Conservation (phyloP, 2,113 vertebrate species). For the Cyanistes caeruleus region DNA sequence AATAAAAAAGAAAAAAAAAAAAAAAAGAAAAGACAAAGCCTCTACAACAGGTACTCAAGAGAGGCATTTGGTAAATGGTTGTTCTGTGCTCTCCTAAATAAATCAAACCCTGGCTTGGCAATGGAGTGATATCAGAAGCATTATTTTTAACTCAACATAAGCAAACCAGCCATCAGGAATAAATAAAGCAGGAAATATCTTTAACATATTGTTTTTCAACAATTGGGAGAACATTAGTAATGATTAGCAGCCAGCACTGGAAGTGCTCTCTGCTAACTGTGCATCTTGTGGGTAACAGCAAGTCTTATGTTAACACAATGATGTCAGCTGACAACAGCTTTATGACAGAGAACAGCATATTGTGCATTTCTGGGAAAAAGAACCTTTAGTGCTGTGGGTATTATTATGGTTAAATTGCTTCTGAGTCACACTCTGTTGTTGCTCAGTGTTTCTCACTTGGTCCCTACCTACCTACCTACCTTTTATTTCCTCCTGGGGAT, state of each 20-base stretch:
- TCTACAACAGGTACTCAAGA: neutral
- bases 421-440: neutral
- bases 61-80: neutral
- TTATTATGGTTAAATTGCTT: slow-evolving; percentile 24
- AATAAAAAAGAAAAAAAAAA: neutral
- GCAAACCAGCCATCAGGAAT: neutral
- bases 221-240: neutral
- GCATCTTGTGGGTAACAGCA: neutral
- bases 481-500: slow-evolving; percentile 10
- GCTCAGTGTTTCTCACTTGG: neutral
- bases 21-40: neutral
- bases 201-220: neutral
- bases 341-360: slow-evolving; percentile 8
- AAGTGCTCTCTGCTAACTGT: neutral
- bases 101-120: neutral
- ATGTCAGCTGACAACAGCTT: neutral
- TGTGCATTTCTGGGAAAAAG: slow-evolving; percentile 6
- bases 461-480: neutral
- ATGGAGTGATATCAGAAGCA: neutral
- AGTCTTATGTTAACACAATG: neutral
- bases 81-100: neutral
- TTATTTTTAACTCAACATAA: neutral
- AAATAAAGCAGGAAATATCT: neutral
- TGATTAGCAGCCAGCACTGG: neutral
- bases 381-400: neutral